Percentiles rank a stretch among this genome's conserved stretches.
Evolutionary conservation across 2,888 invertebrate species (phyloP).

Genomic region (Rhingia rostrata): DNA sequence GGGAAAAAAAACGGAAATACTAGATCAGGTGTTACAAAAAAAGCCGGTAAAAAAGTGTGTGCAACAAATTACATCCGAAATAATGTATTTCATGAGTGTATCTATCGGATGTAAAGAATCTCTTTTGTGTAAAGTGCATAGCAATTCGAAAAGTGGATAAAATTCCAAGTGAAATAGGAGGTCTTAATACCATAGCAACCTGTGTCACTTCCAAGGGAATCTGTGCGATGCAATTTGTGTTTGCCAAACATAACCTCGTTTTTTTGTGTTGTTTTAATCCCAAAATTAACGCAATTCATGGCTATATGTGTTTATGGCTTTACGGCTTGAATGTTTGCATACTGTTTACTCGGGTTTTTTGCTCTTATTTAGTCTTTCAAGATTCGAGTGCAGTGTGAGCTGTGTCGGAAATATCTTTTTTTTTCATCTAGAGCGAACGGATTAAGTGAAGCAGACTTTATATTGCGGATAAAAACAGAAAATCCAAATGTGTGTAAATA

Average conservation of each 20-base stretch:
- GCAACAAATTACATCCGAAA: background rate
- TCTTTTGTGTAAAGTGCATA: background rate
- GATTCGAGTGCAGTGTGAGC: constrained; percentile 20
- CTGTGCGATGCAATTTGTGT: constrained; percentile 26
- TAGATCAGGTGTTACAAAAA: constrained; percentile 5
- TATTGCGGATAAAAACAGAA: background rate
- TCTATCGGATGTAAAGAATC: background rate
- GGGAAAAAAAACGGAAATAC: constrained; percentile 10
- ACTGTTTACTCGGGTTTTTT: constrained; percentile 24
- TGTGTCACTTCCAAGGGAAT: constrained; percentile 17
- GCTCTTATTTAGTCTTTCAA: background rate
- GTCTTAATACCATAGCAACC: background rate
- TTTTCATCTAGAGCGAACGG: background rate
- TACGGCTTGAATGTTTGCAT: constrained; percentile 22
- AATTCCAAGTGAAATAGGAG: background rate
- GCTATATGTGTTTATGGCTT: background rate
- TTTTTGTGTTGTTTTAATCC: constrained; percentile 24
- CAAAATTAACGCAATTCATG: constrained; percentile 9
- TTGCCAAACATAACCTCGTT: constrained; percentile 31
- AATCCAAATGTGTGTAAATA: background rate
- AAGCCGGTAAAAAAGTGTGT: constrained; percentile 33
- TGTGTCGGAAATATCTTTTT: background rate
- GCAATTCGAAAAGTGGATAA: background rate
- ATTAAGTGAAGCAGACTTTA: background rate
- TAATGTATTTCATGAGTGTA: background rate